These are phyloP conservation scores for Cataglyphis rosenhaueri DNA, from an alignment of 2,888 invertebrate species.

Conservation along the genomic window DNA sequence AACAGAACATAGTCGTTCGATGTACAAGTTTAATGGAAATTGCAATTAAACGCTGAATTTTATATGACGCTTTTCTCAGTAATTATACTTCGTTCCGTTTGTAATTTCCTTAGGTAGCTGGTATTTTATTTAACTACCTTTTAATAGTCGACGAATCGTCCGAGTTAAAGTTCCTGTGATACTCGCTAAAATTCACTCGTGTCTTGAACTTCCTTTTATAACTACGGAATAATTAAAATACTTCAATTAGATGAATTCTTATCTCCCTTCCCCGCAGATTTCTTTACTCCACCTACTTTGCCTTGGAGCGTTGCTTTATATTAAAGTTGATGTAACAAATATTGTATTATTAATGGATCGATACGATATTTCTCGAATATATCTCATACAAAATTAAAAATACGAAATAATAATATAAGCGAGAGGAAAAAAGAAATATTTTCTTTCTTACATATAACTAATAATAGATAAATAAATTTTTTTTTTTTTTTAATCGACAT, in stretches of 20 bases:
- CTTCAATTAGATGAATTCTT: constrained; percentile 65
- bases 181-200: constrained; percentile 58
- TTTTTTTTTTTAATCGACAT: too few relatives aligned
- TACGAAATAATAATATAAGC: not conserved
- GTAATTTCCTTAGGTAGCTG: constrained; percentile 52
- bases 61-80: constrained; percentile 45
- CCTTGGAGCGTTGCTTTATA: constrained; percentile 7
- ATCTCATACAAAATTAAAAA: not conserved
- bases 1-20: constrained; percentile 7
- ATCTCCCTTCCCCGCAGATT: constrained; percentile 33
- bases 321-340: constrained; percentile 43
- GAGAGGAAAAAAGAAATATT: not conserved
- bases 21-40: constrained; percentile 35
- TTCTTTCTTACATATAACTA: not conserved
- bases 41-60: constrained; percentile 52
- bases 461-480: not conserved
- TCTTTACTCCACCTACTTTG: constrained; percentile 35
- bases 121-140: constrained; percentile 56
- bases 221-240: constrained; percentile 71
- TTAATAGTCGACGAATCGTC: constrained; percentile 54
- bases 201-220: constrained; percentile 54
- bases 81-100: constrained; percentile 50
- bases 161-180: constrained; percentile 50
- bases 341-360: constrained; percentile 34
- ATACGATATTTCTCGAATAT: not conserved